Base-by-base conservation (phyloP, 2,113 vertebrate species). In the Chrysochloris asiatica region DNA sequence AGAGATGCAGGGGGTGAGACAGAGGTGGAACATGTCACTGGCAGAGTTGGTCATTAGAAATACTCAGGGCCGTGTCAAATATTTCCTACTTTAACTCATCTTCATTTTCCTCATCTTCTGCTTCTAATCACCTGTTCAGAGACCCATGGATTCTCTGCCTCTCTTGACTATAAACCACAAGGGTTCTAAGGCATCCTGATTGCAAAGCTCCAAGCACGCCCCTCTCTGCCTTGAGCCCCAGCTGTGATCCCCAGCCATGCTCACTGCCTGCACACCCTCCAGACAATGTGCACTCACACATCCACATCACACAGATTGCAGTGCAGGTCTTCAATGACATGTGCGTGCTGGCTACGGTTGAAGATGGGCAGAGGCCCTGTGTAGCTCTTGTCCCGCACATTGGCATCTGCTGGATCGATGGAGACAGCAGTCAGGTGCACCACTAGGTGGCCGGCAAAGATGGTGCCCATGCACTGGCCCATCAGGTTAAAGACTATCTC, bases 241-340 rank as follows among this genome's bases (percentile, higher is more conserved):
- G 0, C 48, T 26, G 43, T 13, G 24, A 48, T 36, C 24, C 33
- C 36, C 21, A 47, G 54, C 9, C 30, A 41, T 36, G 22, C 36
- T 24, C 47, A 10, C 19, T 0, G 0, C 50, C 28, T 85, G 45
- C 81, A 16, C 0, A 12, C 50, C 28, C 71, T n/a, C 86, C 47
- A n/a, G 43, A 8, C 67, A 43, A 38, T 38, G 67, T 41, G 47
- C 96, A 99, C 99, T 99, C 98, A 99, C 99, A 99, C 99, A 77
- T 99, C 98, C 3, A 99, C 99, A 83, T 99, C 98, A 94, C 99
- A 99, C 92, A 99, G 98, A 97, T 98, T 99, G 98, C 99, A 99
- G 97, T 99, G 99, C 94, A 98, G 98, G 97, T 99, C 99, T 97
- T 99, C 99, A 84, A 99, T 99, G 97, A 99, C 99, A 24, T 99